Evolutionary conservation across 2,888 invertebrate species (phyloP).

Genomic region (Troilus luridus): DNA sequence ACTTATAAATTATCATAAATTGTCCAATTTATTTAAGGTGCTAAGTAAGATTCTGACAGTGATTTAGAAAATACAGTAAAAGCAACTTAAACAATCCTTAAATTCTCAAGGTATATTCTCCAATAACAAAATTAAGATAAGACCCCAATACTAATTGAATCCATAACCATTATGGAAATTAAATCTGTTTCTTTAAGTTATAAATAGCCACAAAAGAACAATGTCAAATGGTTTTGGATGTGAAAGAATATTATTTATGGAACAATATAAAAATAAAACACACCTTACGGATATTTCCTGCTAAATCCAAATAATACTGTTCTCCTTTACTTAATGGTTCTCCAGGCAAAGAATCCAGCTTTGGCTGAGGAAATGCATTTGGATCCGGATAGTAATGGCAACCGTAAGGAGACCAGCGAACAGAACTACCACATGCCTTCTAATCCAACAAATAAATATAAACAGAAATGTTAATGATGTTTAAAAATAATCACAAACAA

Average conservation of each 20-base stretch:
- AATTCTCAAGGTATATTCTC: no score
- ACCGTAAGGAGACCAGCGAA: constrained; percentile 88
- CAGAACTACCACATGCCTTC: constrained; percentile 63
- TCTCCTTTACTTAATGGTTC: constrained; percentile 90
- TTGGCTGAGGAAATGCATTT: constrained; percentile 87
- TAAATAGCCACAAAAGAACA: not conserved
- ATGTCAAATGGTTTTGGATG: not conserved
- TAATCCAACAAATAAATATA: constrained; percentile 38
- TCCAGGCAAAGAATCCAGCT: constrained; percentile 86
- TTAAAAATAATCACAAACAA: no score
- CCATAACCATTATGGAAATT: not conserved
- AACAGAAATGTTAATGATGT: not conserved
- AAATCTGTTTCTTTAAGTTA: not conserved
- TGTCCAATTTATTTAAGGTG: no score
- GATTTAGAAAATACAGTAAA: no score
- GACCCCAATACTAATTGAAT: not conserved
- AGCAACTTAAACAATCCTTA: no score
- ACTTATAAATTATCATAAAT: no score
- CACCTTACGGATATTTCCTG: constrained; percentile 92
- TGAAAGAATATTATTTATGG: no score
- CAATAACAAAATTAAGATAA: no score
- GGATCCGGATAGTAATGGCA: constrained; percentile 92
- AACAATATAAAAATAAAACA: not conserved
- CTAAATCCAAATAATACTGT: constrained; percentile 94
- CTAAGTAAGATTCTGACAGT: no score